Base-by-base conservation (phyloP, 1,140 invertebrate species). In the Camponotus vicinus region DNA sequence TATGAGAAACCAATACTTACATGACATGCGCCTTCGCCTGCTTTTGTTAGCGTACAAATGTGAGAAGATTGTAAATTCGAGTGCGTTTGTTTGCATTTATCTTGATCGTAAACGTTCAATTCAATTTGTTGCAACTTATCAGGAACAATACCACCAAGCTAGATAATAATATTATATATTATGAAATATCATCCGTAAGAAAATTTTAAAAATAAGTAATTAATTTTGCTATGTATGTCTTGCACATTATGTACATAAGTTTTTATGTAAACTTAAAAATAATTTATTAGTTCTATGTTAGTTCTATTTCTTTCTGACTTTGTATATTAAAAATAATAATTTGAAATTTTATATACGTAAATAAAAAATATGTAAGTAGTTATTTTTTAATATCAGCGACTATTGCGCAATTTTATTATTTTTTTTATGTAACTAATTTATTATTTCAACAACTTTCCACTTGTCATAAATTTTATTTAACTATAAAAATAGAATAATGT, bases 41-140 rank as follows among this genome's bases (percentile, higher is more conserved):
- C 85, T 77, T 94, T 95, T 2, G 96, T 96, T n/a, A 95, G 93
- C 0, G 96, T 96, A 89, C 96, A 97, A 34, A 96, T 95, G 76
- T 96, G 95, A 4, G 78, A 88, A 32, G 63, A 18, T 1, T 11
- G 71, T 1, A 91, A 0, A 0, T 11, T 0, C 59, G 3, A 49
- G 1, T 79, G 67, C 0, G 0, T 15, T 18, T 61, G 0, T 13
- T 49, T 86, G 32, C 94, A 94, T 32, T 69, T 32, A 6, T 57
- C 0, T 11, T 85, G 84, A 0, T 69, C 42, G 8, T 91, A 86
- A 11, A 93, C 80, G 5, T 70, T 87, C 11, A 93, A 82, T 2
- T 91, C 32, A 6, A 94, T 89, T n/a, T 91, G 71, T 80, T 94
- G 93, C 15, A 94, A 87, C 0, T 85, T 71, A 66, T 91, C 88